Evolutionary conservation across 2,888 invertebrate genomes (phyloP).

Genomic region (Ichneumoninae sp.): DNA sequence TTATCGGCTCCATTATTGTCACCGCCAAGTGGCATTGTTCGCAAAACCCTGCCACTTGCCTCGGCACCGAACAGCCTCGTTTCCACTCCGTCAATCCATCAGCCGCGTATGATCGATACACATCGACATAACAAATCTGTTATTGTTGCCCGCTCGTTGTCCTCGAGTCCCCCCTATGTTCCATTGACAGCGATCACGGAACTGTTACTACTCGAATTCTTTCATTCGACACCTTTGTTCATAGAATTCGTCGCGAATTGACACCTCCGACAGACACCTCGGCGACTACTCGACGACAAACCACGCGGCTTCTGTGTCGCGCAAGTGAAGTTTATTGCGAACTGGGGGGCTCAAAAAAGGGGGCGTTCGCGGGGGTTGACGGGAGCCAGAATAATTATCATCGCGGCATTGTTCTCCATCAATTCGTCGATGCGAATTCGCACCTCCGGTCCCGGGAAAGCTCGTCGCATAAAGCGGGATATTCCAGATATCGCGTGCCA

Average conservation of each 20-base stretch:
- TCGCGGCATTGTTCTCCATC: slow-evolving; percentile 58
- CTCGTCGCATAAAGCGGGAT: slow-evolving; percentile 20
- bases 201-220: slow-evolving; percentile 3
- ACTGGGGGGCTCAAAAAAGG: slow-evolving; percentile 5
- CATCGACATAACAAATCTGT: slow-evolving; percentile 32
- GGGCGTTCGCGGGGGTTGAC: slow-evolving; percentile 1
- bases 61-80: slow-evolving; percentile 14
- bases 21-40: background rate
- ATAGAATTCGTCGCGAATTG: slow-evolving; percentile 54
- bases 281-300: slow-evolving; percentile 20
- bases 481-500: slow-evolving; percentile 63
- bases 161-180: background rate
- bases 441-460: slow-evolving; percentile 45
- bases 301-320: background rate
- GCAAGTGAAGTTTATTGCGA: slow-evolving; percentile 44
- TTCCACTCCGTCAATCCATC: slow-evolving; percentile 18
- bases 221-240: slow-evolving; percentile 42
- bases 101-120: slow-evolving; percentile 25
- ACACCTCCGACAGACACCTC: slow-evolving; percentile 58
- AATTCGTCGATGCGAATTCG: slow-evolving; percentile 61
- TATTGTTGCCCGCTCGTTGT: slow-evolving; percentile 27
- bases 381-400: slow-evolving; percentile 58
- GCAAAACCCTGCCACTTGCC: slow-evolving; percentile 21
- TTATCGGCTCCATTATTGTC: slow-evolving; percentile 3
- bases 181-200: slow-evolving; percentile 25